Evolutionary conservation across 1,140 invertebrate genomes (phyloP), one percentile per base, ranked within the genome.

Genomic region (Colletes gigas): DNA sequence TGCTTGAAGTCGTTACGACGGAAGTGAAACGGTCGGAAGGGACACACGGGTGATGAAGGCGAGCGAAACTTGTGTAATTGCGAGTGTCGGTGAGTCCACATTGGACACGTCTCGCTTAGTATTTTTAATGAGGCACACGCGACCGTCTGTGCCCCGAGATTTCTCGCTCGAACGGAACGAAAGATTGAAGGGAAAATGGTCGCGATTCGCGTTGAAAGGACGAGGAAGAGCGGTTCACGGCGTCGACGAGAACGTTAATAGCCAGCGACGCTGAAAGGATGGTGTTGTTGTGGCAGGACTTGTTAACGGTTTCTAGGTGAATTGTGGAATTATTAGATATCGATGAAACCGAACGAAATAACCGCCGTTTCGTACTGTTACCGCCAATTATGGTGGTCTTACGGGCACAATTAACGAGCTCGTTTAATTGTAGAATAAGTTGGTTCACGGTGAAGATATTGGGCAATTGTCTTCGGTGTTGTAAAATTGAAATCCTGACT

Each of bases 1-100:
- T 63, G 78, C 62, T 75, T 75, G 72, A 80, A 52, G 78, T 80
- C 72, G 19, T 75, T 74, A 52, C 71, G 54, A 66, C 70, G 52
- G 63, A 55, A 72, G 63, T 78, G 52, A 47, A 78, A 55, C 30
- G 50, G 21, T 15, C 7, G 44, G 44, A 39, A 6, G 30, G 21
- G 17, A 17, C 8, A 9, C 44, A 7, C 12, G 10, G n/a, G 30
- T 7, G 15, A 0, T 4, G 12, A 0, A 6, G 21, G 3, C 4
- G 6, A 1, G 12, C 12, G 17, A 30, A 55, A 14, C 54, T 39
- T 19, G 62, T 57, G 77, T 66, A 79, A 73, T 73, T 72, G 69
- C 59, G 6, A 78, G 59, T 63, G 19, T 41, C 47, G 52, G 21
- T 74, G 19, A 15, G 63, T 39, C 3, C 52, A 9, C 15, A 44